A percentile compares a stretch with the other conserved stretches of the same genome.
Evolutionary conservation across 2,113 vertebrate species (phyloP).

Genomic region (Podarcis raffonei): DNA sequence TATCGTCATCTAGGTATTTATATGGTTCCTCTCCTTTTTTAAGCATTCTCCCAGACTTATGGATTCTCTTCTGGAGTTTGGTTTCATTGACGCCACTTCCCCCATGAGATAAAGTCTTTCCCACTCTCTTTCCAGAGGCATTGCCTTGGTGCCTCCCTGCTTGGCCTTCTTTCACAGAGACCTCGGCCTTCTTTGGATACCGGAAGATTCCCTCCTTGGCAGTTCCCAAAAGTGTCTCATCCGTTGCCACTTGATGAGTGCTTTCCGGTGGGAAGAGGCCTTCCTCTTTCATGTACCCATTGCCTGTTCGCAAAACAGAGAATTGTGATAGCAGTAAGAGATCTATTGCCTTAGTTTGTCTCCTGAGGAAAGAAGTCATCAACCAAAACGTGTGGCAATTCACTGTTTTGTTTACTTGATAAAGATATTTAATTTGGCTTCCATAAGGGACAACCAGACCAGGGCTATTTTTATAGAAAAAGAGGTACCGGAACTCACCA

Average conservation of each 20-base stretch:
- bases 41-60: background rate
- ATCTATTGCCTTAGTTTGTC: background rate
- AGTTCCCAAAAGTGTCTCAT: background rate
- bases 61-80: background rate
- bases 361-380: background rate
- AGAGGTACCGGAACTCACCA: too few species aligned
- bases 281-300: background rate
- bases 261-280: background rate
- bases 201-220: background rate
- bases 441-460: background rate
- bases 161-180: background rate
- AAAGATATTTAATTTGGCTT: background rate
- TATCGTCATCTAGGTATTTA: slow-evolving; percentile 38
- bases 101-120: background rate
- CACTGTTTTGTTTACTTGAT: background rate
- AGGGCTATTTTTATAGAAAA: too few species aligned
- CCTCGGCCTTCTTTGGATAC: background rate
- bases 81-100: background rate
- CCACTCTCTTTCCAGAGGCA: background rate
- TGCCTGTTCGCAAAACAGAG: background rate
- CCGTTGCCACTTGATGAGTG: background rate
- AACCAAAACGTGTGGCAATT: background rate
- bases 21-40: slow-evolving; percentile 32
- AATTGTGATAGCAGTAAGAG: background rate
- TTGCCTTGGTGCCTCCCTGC: background rate